A percentile compares a stretch with the other conserved stretches of the same genome.
Conservation (phyloP, 2,113 vertebrate genomes). For the Tragelaphus buxtoni region DNA sequence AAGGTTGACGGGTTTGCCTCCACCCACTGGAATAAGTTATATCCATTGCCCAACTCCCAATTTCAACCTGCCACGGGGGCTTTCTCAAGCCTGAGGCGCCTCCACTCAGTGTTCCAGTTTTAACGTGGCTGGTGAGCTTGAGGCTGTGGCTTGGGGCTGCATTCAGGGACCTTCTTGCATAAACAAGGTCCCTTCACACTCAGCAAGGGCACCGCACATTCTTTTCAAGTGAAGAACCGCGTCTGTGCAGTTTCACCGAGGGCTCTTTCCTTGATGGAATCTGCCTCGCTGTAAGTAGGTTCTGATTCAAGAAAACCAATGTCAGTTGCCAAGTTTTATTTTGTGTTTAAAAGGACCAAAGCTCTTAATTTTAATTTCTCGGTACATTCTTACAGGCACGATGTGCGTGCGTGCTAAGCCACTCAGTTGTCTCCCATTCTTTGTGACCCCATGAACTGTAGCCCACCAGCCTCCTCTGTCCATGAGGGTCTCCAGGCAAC, state of each 20-base stretch:
- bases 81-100: background rate
- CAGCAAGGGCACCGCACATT: accelerated
- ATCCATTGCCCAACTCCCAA: accelerated
- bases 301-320: background rate
- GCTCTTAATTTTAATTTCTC: background rate
- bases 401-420: background rate
- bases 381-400: background rate
- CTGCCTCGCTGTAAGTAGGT: accelerated
- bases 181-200: background rate
- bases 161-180: background rate
- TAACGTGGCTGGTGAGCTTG: background rate
- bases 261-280: background rate
- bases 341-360: slow-evolving; percentile 7
- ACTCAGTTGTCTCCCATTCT: background rate
- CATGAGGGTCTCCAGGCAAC: background rate
- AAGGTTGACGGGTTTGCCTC: accelerated
- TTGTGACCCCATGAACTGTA: background rate
- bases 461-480: background rate
- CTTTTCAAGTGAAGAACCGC: accelerated
- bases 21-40: background rate
- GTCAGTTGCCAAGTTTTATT: background rate
- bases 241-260: accelerated
- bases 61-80: background rate
- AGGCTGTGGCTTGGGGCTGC: background rate
- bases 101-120: accelerated